Evolutionary conservation across 35 echinoderm and acorn worm genomes (phyloP).

Genomic region (Holothuria glaberrima): DNA sequence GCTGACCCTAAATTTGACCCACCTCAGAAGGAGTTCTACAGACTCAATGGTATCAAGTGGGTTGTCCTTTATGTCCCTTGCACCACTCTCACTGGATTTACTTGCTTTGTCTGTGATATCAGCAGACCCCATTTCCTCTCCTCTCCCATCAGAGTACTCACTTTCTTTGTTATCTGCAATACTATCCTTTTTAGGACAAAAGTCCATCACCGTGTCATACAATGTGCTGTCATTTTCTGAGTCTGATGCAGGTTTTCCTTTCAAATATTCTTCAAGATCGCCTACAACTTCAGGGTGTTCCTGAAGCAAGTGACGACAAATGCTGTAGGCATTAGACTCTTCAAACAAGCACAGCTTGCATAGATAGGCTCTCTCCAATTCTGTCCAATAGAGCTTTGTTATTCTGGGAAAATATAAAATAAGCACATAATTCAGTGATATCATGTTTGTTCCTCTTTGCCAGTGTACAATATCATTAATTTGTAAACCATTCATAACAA

Average conservation of each 20-base stretch:
- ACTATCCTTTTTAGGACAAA: no score
- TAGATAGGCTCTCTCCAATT: slow-evolving; percentile 7
- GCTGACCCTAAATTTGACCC: slow-evolving; percentile 40
- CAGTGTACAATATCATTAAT: no score
- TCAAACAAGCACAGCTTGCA: slow-evolving; percentile 41
- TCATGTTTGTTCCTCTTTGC: no score
- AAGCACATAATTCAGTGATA: neutral
- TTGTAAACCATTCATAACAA: no score
- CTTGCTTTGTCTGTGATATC: neutral
- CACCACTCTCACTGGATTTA: no score
- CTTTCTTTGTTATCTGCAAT: no score
- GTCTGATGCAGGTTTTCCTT: slow-evolving; percentile 7
- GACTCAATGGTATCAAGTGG: slow-evolving; percentile 30
- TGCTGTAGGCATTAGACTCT: neutral
- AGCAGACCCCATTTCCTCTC: no score
- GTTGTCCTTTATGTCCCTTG: neutral
- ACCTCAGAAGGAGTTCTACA: slow-evolving; percentile 22
- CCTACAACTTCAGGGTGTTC: neutral
- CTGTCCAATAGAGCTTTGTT: neutral
- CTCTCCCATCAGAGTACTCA: no score
- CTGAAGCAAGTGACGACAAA: slow-evolving; percentile 23
- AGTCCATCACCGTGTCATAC: neutral
- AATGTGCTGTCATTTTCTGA: slow-evolving; percentile 2
- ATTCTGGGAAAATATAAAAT: neutral
- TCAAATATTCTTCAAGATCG: slow-evolving; percentile 16